phyloP scores from a whole-genome alignment of 2,888 invertebrate species.

The Ophonus ardosiacus region DNA sequence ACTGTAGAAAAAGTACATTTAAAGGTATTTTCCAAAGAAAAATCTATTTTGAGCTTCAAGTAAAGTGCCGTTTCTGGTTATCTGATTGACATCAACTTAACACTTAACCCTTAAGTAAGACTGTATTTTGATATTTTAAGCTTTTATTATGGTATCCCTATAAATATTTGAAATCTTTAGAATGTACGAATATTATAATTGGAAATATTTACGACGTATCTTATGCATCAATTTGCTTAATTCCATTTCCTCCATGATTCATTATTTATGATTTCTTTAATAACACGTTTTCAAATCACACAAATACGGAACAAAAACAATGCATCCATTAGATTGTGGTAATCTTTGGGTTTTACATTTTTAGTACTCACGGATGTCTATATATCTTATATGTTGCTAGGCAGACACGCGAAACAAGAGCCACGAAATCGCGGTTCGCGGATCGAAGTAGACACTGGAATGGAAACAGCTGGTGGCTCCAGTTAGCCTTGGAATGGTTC shows the following conservation, averaged over 20 bases:
- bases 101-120: too few species aligned
- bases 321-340: neutral
- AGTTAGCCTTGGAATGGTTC: conserved; percentile 37
- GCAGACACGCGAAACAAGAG: conserved; percentile 25
- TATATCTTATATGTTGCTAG: conserved; percentile 14
- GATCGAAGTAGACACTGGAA: neutral
- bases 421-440: neutral
- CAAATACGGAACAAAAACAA: conserved; percentile 19
- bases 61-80: too few species aligned
- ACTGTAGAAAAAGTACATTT: too few species aligned
- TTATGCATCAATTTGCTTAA: neutral
- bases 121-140: too few species aligned
- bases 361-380: conserved; percentile 26
- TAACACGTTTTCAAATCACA: neutral
- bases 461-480: conserved; percentile 43
- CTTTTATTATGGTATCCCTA: neutral
- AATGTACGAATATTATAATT: neutral
- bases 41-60: too few species aligned
- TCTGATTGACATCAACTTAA: too few species aligned
- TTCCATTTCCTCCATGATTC: neutral
- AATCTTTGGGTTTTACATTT: conserved; percentile 32
- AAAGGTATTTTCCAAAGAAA: too few species aligned
- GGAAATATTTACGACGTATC: neutral
- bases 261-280: neutral
- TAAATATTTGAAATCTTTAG: neutral